A percentile compares a stretch with the other conserved stretches of the same genome.
Conservation (phyloP, 1,140 invertebrate species). For the Zaprionus camerounensis region DNA sequence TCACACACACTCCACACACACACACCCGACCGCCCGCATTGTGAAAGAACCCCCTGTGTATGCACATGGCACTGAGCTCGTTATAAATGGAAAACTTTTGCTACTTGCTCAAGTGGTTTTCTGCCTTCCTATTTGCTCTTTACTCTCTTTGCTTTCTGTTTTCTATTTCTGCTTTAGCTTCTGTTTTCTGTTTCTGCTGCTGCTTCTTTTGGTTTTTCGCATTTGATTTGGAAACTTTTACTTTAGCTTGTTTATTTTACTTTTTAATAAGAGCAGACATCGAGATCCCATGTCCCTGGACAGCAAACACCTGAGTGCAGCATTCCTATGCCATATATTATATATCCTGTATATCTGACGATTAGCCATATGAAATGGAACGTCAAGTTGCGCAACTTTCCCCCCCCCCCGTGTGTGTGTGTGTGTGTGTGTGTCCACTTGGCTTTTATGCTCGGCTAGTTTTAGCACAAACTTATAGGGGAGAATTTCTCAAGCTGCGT, state of each 20-base stretch:
- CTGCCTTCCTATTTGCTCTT: constrained; percentile 43
- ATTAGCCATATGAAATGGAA: constrained; percentile 77
- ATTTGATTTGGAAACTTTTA: constrained; percentile 70
- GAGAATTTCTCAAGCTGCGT: constrained; percentile 38
- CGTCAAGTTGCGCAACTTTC: constrained; percentile 62
- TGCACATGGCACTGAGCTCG: constrained; percentile 65
- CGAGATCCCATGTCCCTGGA: constrained; percentile 59
- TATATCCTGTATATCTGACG: constrained; percentile 54
- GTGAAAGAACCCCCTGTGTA: constrained; percentile 28
- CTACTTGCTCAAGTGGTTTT: constrained; percentile 80
- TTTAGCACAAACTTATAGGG: constrained; percentile 30
- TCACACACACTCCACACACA: constrained; percentile 1
- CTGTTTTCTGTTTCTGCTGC: constrained; percentile 18
- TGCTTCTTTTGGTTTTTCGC: constrained; percentile 56
- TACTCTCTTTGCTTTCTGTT: constrained; percentile 18
- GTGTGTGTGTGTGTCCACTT: not conserved
- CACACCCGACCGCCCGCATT: constrained; percentile 13
- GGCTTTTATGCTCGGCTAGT: constrained; percentile 11
- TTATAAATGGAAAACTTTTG: constrained; percentile 81
- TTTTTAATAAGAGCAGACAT: constrained; percentile 76
- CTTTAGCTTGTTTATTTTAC: constrained; percentile 77
- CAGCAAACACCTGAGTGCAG: constrained; percentile 26
- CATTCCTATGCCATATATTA: not conserved
- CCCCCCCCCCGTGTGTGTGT: not conserved
- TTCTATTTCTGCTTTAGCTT: constrained; percentile 3